Conservation (phyloP, 2,888 invertebrate genomes). For the Lepidocyrtoides sp. region DNA sequence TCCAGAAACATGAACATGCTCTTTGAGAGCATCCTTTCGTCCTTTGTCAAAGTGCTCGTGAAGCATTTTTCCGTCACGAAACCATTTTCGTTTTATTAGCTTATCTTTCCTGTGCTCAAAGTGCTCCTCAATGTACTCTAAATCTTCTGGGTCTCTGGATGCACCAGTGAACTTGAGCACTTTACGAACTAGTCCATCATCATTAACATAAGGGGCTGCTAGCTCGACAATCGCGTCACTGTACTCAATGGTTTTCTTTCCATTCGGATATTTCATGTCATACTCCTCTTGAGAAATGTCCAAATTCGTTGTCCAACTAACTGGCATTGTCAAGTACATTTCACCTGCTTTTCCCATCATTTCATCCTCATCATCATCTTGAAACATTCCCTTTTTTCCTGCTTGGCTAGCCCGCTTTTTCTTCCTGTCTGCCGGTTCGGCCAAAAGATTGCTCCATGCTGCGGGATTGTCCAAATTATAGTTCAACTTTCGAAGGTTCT, state of each 20-base stretch:
- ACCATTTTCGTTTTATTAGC: constrained; percentile 88
- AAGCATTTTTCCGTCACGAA: constrained; percentile 88
- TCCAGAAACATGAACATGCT: constrained; percentile 83
- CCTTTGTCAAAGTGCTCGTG: constrained; percentile 90
- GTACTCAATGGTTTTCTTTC: constrained; percentile 89
- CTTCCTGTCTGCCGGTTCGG: constrained; percentile 78
- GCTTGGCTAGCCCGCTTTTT: constrained; percentile 47
- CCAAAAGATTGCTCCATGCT: constrained; percentile 83
- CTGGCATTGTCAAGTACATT: constrained; percentile 92
- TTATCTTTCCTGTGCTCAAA: constrained; percentile 91
- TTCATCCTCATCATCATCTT: constrained; percentile 85
- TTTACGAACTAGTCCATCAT: constrained; percentile 91
- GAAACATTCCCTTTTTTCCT: constrained; percentile 72
- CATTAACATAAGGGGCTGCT: constrained; percentile 92
- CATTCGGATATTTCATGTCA: constrained; percentile 91
- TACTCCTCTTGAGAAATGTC: constrained; percentile 89
- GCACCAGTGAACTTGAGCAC: constrained; percentile 90
- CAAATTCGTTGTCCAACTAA: constrained; percentile 91
- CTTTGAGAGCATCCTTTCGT: constrained; percentile 90
- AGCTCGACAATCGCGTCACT: constrained; percentile 92
- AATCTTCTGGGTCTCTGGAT: constrained; percentile 87
- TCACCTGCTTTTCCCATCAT: constrained; percentile 86
- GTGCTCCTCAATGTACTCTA: constrained; percentile 88
- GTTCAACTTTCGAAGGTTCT: constrained; percentile 73
- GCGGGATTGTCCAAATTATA: constrained; percentile 81